Evolutionary conservation across 2,113 vertebrate genomes (phyloP).

Genomic region (Cranoglanis bouderius): DNA sequence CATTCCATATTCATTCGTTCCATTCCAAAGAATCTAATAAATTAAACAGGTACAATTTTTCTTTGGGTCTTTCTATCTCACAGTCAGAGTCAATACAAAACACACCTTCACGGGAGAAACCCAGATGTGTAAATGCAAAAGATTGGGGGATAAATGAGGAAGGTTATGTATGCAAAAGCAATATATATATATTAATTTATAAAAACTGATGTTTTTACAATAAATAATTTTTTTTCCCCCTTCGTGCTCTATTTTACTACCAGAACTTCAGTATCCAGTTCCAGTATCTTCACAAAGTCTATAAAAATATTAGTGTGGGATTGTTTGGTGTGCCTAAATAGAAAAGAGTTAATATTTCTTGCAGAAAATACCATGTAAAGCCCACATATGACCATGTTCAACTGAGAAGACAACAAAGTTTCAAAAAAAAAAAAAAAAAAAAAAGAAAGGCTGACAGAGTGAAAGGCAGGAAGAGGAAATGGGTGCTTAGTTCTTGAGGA

Average conservation of each 20-base stretch:
- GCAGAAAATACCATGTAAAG: slow-evolving; percentile 72
- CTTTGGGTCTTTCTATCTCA: slow-evolving; percentile 54
- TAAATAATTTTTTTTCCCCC: background rate
- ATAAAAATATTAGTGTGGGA: slow-evolving; percentile 59
- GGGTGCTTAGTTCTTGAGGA: slow-evolving; percentile 85
- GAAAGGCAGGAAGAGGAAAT: slow-evolving; percentile 69
- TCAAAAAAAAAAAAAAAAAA: slow-evolving; percentile 33
- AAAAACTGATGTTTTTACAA: slow-evolving; percentile 33
- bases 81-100: slow-evolving; percentile 45
- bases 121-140: slow-evolving; percentile 22
- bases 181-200: background rate
- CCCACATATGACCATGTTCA: slow-evolving; percentile 71
- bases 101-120: slow-evolving; percentile 17
- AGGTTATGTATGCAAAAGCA: slow-evolving; percentile 23
- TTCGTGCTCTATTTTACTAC: slow-evolving; percentile 34
- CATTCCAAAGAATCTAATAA: slow-evolving; percentile 17
- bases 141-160: slow-evolving; percentile 2
- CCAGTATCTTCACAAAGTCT: slow-evolving; percentile 56
- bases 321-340: slow-evolving; percentile 57
- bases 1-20: slow-evolving; percentile 23
- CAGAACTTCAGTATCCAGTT: slow-evolving; percentile 41
- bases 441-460: slow-evolving; percentile 56
- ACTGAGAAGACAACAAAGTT: slow-evolving; percentile 63
- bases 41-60: slow-evolving; percentile 9
- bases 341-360: slow-evolving; percentile 43